Base-by-base conservation (phyloP, 2,113 vertebrate genomes). In the Protomyctophum bolini region DNA sequence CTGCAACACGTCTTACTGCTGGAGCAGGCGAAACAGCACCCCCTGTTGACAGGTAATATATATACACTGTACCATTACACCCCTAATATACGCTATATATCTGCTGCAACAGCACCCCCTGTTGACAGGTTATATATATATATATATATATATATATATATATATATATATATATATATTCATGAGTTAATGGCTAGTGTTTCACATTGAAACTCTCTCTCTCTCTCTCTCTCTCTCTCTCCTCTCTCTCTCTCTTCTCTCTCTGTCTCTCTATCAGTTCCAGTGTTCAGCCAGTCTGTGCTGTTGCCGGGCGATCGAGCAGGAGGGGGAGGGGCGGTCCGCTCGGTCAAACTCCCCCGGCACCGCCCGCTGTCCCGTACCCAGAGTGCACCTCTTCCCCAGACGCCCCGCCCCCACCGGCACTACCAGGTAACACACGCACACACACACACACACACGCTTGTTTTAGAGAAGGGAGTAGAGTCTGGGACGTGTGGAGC, bases 11-110 rank as follows among this genome's bases (percentile, higher is more conserved):
- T 98, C 1, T 88, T 99, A 50, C 89, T 99, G 61, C 86, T 98
- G 86, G 97, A 98, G 78, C 97, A 99, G 91, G 96, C 96, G 15
- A 92, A 97, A 11, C 97, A 98, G 62, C 97, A 98, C 33, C 94
- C 95, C 5, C 94, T 98, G 76, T 95, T 98, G 0, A 94, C 96
- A 2, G 95, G 95, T 96, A 90, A 14, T 9, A 0, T 41, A 52
- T n/a, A n/a, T 60, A 66, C 51, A 3, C 8, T 10, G 8, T 6
- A 48, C 12, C 9, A 21, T 29, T 21, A 51, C 57, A 21, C 21
- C 21, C 21, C 21, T 21, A 21, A 21, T 21, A 21, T 21, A 21
- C 21, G 2, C 21, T 21, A 21, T 21, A 21, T 21, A 21, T 21
- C 21, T 21, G 21, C 21, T 21, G 21, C 21, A 21, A 21, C 21